Percentiles rank a stretch among this genome's conserved stretches.
Conservation (phyloP, 2,888 invertebrate species). For the Apoda limacodes region DNA sequence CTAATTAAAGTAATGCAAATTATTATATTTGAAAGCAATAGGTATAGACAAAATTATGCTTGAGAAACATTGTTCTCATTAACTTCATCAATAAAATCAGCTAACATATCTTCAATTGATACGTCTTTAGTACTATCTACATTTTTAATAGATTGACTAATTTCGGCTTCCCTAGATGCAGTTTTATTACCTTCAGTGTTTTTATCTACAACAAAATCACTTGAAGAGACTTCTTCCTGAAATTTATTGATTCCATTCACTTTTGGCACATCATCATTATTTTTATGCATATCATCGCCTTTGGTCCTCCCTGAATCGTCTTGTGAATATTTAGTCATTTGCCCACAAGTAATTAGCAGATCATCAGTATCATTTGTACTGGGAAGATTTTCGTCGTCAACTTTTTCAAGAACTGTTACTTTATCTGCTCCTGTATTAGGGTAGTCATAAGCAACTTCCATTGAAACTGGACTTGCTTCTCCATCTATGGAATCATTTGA, state of each 20-base stretch:
- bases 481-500: conserved; percentile 32
- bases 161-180: too few species aligned
- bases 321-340: conserved; percentile 30
- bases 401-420: conserved; percentile 35
- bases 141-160: too few species aligned
- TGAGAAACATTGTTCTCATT: conserved; percentile 32
- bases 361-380: conserved; percentile 55
- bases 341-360: conserved; percentile 53
- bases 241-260: conserved; percentile 30
- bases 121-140: conserved; percentile 21
- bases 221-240: conserved; percentile 20
- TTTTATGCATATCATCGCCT: too few species aligned
- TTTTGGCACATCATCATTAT: conserved; percentile 23
- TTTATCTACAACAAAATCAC: too few species aligned
- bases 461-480: conserved; percentile 32
- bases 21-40: not conserved
- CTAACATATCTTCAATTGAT: conserved; percentile 54
- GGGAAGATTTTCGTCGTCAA: conserved; percentile 48
- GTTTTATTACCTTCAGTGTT: too few species aligned
- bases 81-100: conserved; percentile 61
- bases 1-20: not conserved
- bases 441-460: conserved; percentile 44
- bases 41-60: conserved; percentile 16
- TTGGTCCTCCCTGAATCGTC: conserved; percentile 19
- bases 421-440: conserved; percentile 29